Evolutionary conservation across 2,113 vertebrate genomes (phyloP).

Genomic region (Cyanoliseus patagonus): DNA sequence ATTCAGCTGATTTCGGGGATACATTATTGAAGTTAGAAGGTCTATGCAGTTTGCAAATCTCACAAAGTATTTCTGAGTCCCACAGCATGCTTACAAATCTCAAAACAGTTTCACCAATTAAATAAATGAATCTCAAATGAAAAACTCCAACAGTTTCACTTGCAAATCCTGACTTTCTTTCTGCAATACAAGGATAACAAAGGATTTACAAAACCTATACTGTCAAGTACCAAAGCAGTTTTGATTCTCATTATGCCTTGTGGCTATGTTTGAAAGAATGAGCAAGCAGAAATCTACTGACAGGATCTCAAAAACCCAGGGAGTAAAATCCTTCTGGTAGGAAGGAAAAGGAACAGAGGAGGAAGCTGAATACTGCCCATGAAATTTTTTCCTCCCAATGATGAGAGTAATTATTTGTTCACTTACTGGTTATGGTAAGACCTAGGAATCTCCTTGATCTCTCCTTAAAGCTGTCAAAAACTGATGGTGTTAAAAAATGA

Average conservation of each 20-base stretch:
- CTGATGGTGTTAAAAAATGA: not conserved
- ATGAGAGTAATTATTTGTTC: not conserved
- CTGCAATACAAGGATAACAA: slow-evolving; percentile 13
- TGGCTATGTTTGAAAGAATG: not conserved
- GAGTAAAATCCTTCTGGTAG: not conserved
- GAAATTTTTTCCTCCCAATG: not conserved
- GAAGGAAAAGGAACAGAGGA: not conserved
- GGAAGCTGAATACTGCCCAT: not conserved
- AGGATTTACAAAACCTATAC: not conserved
- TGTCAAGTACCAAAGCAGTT: slow-evolving; percentile 13
- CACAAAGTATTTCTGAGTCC: not conserved
- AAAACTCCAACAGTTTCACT: slow-evolving; percentile 16
- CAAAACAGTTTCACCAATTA: slow-evolving; percentile 42
- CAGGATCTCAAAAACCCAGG: not conserved
- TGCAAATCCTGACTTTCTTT: slow-evolving; percentile 48
- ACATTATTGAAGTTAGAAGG: not conserved
- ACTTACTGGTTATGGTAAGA: not conserved
- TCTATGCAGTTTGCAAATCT: slow-evolving; percentile 4
- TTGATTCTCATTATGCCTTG: slow-evolving; percentile 15
- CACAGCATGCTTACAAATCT: not conserved
- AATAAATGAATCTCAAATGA: not conserved
- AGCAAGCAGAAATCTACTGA: not conserved
- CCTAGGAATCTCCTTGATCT: not conserved
- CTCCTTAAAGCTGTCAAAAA: not conserved
- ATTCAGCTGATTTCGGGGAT: not conserved